Evolutionary conservation across 1,140 invertebrate species (phyloP).

Genomic region (Temnothorax nylanderi): DNA sequence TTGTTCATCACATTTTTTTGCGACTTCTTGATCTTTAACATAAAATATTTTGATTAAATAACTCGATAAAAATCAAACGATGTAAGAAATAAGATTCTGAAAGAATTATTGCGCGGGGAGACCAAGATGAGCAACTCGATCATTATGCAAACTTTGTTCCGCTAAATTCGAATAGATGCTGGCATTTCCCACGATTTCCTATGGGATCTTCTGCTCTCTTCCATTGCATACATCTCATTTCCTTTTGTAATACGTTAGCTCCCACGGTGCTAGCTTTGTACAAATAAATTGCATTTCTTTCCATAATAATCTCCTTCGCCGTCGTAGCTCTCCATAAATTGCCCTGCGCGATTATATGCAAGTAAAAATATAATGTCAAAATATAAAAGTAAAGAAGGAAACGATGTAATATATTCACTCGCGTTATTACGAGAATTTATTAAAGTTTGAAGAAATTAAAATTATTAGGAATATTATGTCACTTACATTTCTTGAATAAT

Average conservation of each 20-base stretch:
- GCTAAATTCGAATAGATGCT: constrained; percentile 69
- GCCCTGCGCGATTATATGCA: constrained; percentile 38
- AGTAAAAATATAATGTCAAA: constrained; percentile 44
- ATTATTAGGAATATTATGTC: background rate
- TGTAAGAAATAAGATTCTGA: constrained; percentile 53
- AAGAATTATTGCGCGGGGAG: constrained; percentile 59
- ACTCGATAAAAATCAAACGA: constrained; percentile 27
- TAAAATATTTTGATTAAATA: background rate
- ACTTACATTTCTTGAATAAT: background rate
- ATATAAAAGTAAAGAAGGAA: background rate
- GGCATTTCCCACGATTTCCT: constrained; percentile 70
- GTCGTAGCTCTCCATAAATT: constrained; percentile 38
- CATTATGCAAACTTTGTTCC: constrained; percentile 73
- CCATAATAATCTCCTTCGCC: constrained; percentile 34
- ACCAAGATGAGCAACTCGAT: constrained; percentile 55
- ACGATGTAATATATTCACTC: background rate
- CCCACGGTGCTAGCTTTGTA: constrained; percentile 54
- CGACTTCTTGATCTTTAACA: background rate
- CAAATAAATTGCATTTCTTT: constrained; percentile 62
- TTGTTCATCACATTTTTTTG: background rate
- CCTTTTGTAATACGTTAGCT: constrained; percentile 53
- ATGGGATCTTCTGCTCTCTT: constrained; percentile 67
- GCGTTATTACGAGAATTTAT: constrained; percentile 13
- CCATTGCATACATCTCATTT: constrained; percentile 62
- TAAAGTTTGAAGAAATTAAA: constrained; percentile 2